These are phyloP conservation scores for Oreochromis grahami DNA, from an alignment of 2,797 vertebrate genomes.

Conservation along the genomic window DNA sequence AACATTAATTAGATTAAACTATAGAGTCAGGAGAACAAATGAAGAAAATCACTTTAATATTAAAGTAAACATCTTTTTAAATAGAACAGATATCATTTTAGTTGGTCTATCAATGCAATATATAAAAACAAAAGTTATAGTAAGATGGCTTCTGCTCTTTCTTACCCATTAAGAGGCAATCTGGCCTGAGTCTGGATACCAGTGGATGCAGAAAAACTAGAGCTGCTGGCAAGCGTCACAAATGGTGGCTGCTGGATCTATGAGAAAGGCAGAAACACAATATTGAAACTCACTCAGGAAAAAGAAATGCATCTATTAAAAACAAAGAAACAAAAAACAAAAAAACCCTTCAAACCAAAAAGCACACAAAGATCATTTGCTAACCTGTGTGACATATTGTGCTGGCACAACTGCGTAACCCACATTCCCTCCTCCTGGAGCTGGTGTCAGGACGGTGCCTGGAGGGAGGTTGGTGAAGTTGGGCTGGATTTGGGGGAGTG, in stretches of 20 bases:
- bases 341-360: neutral
- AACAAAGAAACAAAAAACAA: neutral
- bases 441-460: conserved; percentile 90
- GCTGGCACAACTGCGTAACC: conserved; percentile 95
- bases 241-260: conserved; percentile 92
- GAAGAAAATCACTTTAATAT: neutral
- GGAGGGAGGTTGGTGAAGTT: conserved; percentile 95
- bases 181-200: conserved; percentile 91
- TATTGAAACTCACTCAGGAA: neutral
- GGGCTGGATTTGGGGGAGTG: conserved; percentile 94
- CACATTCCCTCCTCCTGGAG: conserved; percentile 87
- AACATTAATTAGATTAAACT: neutral
- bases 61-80: neutral
- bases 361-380: neutral
- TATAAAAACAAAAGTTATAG: neutral
- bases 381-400: conserved; percentile 96
- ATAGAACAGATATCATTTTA: neutral
- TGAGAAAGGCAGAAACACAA: neutral
- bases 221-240: conserved; percentile 92
- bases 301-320: neutral
- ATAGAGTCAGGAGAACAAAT: neutral
- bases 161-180: conserved; percentile 92
- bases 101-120: neutral
- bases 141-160: neutral
- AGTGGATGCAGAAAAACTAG: conserved; percentile 81